Conservation (phyloP, 2,888 invertebrate species). For the Anodontia alba region DNA sequence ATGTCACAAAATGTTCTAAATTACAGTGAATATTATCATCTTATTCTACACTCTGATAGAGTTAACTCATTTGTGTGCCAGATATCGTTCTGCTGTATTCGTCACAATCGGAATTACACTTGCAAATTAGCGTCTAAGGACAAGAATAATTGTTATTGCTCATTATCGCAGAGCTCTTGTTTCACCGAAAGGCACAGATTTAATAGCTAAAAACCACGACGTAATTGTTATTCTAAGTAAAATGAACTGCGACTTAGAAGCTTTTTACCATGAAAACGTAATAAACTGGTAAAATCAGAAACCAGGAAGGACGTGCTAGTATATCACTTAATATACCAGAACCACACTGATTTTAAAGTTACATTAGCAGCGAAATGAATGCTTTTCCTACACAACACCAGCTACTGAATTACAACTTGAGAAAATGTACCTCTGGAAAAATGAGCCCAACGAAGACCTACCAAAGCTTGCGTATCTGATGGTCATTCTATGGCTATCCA, state of each 20-base stretch:
- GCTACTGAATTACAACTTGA: too few relatives aligned
- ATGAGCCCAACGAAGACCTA: too few relatives aligned
- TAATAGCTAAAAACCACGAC: neutral
- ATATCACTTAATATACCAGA: slow-evolving; percentile 3
- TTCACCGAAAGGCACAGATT: neutral
- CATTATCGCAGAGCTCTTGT: neutral
- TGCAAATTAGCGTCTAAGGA: neutral
- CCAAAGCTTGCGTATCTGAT: too few relatives aligned
- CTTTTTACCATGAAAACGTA: slow-evolving; percentile 4
- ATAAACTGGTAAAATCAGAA: slow-evolving; percentile 10
- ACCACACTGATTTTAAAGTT: neutral
- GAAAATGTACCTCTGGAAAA: too few relatives aligned
- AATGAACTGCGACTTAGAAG: neutral
- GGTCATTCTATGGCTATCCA: too few relatives aligned
- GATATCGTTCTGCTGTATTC: too few relatives aligned
- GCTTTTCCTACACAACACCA: neutral
- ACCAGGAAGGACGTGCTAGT: neutral
- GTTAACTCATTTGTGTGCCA: too few relatives aligned
- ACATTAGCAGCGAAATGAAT: neutral
- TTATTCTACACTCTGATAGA: too few relatives aligned
- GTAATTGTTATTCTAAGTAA: slow-evolving; percentile 2
- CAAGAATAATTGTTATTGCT: neutral
- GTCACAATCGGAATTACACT: slow-evolving; percentile 4
- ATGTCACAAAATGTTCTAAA: too few relatives aligned
- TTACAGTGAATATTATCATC: too few relatives aligned